These are phyloP conservation scores for Hetaerina americana DNA, from an alignment of 1,140 invertebrate species.

Conservation along the genomic window DNA sequence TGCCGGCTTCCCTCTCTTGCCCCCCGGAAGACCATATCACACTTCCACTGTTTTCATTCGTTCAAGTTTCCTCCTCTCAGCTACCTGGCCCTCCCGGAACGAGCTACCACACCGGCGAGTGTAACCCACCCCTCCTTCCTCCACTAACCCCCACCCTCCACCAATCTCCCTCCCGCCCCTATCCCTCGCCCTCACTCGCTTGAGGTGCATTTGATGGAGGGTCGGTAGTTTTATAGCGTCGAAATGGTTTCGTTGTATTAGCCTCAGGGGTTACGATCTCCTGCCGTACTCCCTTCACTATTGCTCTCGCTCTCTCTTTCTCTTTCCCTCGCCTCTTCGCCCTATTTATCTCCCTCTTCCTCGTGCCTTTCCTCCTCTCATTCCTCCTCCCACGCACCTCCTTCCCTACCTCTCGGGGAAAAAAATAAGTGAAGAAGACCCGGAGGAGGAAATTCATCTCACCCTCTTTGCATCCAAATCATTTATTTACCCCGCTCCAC, in stretches of 20 bases:
- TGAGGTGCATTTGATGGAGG: neutral
- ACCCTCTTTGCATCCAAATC: neutral
- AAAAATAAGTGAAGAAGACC: too few species aligned
- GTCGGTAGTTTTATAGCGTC: conserved; percentile 22
- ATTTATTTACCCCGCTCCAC: neutral
- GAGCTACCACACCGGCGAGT: neutral
- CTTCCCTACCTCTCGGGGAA: conserved; percentile 5
- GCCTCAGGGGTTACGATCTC: conserved; percentile 23
- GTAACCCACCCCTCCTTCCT: too few species aligned
- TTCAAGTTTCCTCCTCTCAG: too few species aligned
- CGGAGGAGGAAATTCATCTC: neutral
- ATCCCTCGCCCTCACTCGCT: neutral
- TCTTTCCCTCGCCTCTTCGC: conserved; percentile 16
- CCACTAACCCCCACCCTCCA: too few species aligned
- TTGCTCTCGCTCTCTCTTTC: conserved; percentile 10
- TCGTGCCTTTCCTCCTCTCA: conserved; percentile 17
- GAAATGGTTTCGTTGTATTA: conserved; percentile 26
- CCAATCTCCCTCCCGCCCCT: neutral
- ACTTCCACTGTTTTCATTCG: neutral
- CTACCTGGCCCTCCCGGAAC: neutral
- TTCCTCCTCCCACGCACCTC: conserved; percentile 6
- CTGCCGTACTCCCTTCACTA: conserved; percentile 16
- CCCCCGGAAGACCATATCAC: neutral
- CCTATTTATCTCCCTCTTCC: conserved; percentile 18
- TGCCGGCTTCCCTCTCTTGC: too few species aligned